Evolutionary conservation across 2,888 invertebrate species (phyloP).

Genomic region (Leptinotarsa tumamoca): DNA sequence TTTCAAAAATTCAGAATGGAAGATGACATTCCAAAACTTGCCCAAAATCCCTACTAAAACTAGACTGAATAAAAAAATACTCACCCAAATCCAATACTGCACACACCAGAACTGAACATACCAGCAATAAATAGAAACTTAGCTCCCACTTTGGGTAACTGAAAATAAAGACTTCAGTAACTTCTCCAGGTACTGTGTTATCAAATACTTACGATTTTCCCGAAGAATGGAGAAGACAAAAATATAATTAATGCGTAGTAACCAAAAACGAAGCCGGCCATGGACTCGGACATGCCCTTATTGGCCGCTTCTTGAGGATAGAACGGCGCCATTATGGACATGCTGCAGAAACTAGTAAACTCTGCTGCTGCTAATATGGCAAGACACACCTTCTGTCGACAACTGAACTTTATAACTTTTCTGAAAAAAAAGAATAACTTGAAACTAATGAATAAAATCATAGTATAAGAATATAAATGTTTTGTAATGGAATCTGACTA

Average conservation of each 20-base stretch:
- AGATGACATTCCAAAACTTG: too few species aligned
- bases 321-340: constrained; percentile 85
- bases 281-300: constrained; percentile 78
- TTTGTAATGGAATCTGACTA: too few species aligned
- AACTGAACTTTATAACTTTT: constrained; percentile 69
- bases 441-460: too few species aligned
- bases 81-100: constrained; percentile 81
- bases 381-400: constrained; percentile 72
- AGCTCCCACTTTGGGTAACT: constrained; percentile 78
- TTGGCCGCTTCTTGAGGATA: constrained; percentile 79
- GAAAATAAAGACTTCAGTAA: constrained; percentile 57
- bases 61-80: constrained; percentile 45
- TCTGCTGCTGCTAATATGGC: constrained; percentile 76
- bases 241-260: constrained; percentile 82
- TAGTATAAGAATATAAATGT: too few species aligned
- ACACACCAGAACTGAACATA: constrained; percentile 76
- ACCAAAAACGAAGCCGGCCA: constrained; percentile 81
- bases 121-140: constrained; percentile 79
- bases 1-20: too few species aligned
- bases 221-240: constrained; percentile 78
- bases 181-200: background rate
- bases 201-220: constrained; percentile 76
- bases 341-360: constrained; percentile 80
- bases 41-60: too few species aligned
- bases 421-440: constrained; percentile 50